Conservation (phyloP, 2,113 vertebrate genomes). For the Calcarius ornatus region DNA sequence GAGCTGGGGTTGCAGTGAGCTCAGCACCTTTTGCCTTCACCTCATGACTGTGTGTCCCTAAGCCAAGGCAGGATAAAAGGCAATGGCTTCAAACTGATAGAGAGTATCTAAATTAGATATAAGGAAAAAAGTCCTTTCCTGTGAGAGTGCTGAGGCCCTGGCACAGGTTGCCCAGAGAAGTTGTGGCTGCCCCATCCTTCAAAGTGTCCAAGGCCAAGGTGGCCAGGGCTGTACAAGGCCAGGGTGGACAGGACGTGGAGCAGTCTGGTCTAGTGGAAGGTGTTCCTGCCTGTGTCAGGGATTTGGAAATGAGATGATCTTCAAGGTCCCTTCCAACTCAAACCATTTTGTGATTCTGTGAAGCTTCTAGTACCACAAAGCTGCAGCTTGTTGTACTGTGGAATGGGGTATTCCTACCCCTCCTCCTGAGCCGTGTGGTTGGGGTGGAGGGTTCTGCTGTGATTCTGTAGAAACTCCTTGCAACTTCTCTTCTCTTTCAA, state of each 20-base stretch:
- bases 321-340: not conserved
- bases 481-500: conserved; percentile 28
- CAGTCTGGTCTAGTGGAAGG: not conserved
- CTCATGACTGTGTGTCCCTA: rapidly evolving
- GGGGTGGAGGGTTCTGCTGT: not conserved
- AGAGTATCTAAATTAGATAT: not conserved
- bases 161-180: not conserved
- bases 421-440: not conserved
- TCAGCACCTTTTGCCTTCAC: not conserved
- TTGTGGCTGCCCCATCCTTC: not conserved
- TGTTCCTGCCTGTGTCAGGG: not conserved
- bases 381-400: not conserved
- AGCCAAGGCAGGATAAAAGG: not conserved
- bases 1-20: not conserved
- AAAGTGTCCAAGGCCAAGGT: not conserved
- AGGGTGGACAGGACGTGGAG: not conserved
- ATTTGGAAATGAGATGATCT: not conserved
- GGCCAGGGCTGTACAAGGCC: not conserved
- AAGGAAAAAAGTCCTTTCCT: not conserved
- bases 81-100: not conserved
- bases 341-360: not conserved
- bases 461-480: not conserved
- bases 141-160: not conserved
- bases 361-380: not conserved
- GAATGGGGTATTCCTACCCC: not conserved